Percentiles rank a stretch among this genome's conserved stretches.
phyloP scores from a whole-genome alignment of 23 tunicate species.

The Diplosoma virens region DNA sequence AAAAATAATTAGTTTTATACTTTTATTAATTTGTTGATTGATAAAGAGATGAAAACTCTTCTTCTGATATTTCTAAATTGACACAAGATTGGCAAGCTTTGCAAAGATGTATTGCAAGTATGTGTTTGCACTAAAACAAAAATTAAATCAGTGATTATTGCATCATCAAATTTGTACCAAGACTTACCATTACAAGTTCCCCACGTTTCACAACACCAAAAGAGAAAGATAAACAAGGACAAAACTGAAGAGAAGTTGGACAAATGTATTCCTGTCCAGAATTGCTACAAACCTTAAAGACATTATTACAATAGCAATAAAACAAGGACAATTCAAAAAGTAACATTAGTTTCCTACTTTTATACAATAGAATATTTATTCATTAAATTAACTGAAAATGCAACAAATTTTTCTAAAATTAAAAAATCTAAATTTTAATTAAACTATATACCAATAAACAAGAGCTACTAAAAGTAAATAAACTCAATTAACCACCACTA shows the following conservation, averaged over 20 bases:
- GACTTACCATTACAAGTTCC: constrained; percentile 76
- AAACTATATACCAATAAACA: too few species aligned
- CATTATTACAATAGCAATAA: too few species aligned
- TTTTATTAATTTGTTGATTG: constrained; percentile 52
- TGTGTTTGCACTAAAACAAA: constrained; percentile 79
- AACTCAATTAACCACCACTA: too few species aligned
- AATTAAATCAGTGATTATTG: background rate
- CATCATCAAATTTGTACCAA: too few species aligned
- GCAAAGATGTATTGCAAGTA: constrained; percentile 66
- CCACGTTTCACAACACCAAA: constrained; percentile 83
- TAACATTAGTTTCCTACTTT: too few species aligned
- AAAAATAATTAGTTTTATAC: background rate
- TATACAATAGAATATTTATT: too few species aligned
- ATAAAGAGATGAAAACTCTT: constrained; percentile 38
- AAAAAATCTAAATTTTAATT: too few species aligned
- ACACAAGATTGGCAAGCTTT: constrained; percentile 54
- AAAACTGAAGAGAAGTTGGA: constrained; percentile 58
- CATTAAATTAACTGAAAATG: too few species aligned
- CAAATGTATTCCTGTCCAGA: constrained; percentile 69
- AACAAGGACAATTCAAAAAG: too few species aligned
- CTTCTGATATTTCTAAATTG: constrained; percentile 40
- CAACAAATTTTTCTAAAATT: too few species aligned
- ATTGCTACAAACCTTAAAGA: constrained; percentile 50
- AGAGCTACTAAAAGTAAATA: too few species aligned
- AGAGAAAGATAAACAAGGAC: constrained; percentile 85